A percentile compares a stretch with the other conserved stretches of the same genome.
phyloP scores from a whole-genome alignment of 2,113 vertebrate genomes.

The Chrysochloris asiatica region DNA sequence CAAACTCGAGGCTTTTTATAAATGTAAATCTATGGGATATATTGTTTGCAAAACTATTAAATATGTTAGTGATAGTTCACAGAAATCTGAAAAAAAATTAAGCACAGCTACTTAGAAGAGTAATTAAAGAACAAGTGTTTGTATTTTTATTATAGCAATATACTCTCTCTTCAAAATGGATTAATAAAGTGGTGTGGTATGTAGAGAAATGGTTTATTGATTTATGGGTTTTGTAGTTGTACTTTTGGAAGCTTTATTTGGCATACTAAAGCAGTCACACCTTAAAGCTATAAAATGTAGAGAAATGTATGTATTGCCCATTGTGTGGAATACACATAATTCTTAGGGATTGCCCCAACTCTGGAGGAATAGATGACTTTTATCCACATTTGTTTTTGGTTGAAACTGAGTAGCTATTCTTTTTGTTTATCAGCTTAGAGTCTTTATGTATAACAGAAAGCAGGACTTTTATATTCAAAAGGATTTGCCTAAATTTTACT shows the following conservation, averaged over 20 bases:
- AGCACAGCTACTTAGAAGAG: slow-evolving; percentile 59
- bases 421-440: slow-evolving; percentile 72
- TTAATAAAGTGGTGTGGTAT: slow-evolving; percentile 56
- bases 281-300: slow-evolving; percentile 70
- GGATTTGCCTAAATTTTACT: slow-evolving; percentile 59
- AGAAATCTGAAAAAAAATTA: slow-evolving; percentile 14
- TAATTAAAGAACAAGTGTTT: background rate
- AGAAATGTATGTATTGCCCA: slow-evolving; percentile 60
- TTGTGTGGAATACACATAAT: slow-evolving; percentile 66
- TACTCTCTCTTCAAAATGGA: slow-evolving; percentile 52
- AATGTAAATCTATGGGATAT: background rate
- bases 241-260: slow-evolving; percentile 58
- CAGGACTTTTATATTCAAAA: slow-evolving; percentile 54
- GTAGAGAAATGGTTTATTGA: slow-evolving; percentile 61
- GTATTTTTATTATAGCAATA: slow-evolving; percentile 47
- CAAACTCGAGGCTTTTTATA: background rate
- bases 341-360: slow-evolving; percentile 62
- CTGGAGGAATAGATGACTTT: slow-evolving; percentile 61
- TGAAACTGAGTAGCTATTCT: slow-evolving; percentile 72
- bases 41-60: background rate
- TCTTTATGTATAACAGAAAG: slow-evolving; percentile 68
- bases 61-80: background rate
- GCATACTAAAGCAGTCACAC: slow-evolving; percentile 66
- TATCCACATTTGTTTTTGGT: slow-evolving; percentile 68
- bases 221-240: slow-evolving; percentile 51